These are phyloP conservation scores for Gnathonemus longibarbis DNA, from an alignment of 2,113 vertebrate genomes.

Conservation along the genomic window DNA sequence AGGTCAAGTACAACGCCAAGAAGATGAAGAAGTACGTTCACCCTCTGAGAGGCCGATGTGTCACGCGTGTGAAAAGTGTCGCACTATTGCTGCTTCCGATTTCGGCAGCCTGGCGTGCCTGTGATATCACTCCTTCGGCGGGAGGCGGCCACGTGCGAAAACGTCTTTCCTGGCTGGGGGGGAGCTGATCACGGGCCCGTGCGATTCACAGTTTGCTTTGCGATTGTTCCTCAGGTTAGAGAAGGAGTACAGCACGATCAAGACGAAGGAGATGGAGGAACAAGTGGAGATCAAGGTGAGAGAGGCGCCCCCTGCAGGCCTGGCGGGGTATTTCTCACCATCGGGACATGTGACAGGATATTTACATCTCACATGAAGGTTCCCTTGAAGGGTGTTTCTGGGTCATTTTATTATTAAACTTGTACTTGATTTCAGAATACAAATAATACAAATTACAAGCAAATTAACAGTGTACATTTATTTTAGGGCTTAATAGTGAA, in stretches of 20 bases:
- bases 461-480: background rate
- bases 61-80: background rate
- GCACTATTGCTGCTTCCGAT: background rate
- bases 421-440: background rate
- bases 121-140: background rate
- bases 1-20: slow-evolving; percentile 98
- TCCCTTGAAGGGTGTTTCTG: background rate
- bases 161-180: background rate
- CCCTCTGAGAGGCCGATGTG: background rate
- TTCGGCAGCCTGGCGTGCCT: background rate
- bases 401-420: background rate
- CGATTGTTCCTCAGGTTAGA: slow-evolving; percentile 72
- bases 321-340: background rate
- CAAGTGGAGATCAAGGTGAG: slow-evolving; percentile 98
- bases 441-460: background rate
- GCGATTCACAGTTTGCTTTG: background rate
- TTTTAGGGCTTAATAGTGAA: background rate
- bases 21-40: slow-evolving; percentile 96
- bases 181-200: background rate
- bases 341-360: background rate
- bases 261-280: slow-evolving; percentile 98
- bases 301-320: background rate
- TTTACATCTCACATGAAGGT: background rate
- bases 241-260: slow-evolving; percentile 98
- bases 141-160: background rate